These are phyloP conservation scores for Proales similis DNA, from an alignment of 1,140 invertebrate species.

Conservation along the genomic window DNA sequence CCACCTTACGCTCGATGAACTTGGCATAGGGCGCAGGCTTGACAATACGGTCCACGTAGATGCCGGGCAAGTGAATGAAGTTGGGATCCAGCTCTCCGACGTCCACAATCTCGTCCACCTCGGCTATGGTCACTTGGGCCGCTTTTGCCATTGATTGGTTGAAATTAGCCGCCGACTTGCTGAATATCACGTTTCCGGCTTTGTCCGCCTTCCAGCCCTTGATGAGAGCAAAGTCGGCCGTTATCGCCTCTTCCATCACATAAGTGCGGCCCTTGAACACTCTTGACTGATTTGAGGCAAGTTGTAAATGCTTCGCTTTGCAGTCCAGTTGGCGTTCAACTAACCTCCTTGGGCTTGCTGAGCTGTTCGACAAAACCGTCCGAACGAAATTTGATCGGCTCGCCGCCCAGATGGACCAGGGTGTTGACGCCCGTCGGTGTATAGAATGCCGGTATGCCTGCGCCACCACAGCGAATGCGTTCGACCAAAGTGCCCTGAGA, in stretches of 20 bases:
- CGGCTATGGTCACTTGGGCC: constrained; percentile 77
- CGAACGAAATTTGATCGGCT: constrained; percentile 77
- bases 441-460: constrained; percentile 94
- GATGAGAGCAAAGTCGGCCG: constrained; percentile 86
- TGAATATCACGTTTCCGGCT: constrained; percentile 83
- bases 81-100: constrained; percentile 74
- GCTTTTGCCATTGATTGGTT: constrained; percentile 89
- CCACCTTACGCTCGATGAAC: constrained; percentile 66
- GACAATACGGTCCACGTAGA: constrained; percentile 82
- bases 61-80: constrained; percentile 78
- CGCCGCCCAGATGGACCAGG: constrained; percentile 80
- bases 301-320: constrained; percentile 41
- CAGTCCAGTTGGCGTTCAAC: no score
- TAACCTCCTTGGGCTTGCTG: constrained; percentile 3
- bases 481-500: constrained; percentile 91
- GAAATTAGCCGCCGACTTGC: constrained; percentile 81
- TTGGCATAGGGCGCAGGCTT: constrained; percentile 76
- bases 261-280: constrained; percentile 76
- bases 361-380: constrained; percentile 4
- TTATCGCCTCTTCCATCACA: constrained; percentile 90
- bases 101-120: constrained; percentile 88
- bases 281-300: no score
- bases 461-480: constrained; percentile 81
- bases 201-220: constrained; percentile 96
- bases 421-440: constrained; percentile 95